Evolutionary conservation across 1,140 invertebrate species (phyloP).

Genomic region (Stegodyphus dumicola): DNA sequence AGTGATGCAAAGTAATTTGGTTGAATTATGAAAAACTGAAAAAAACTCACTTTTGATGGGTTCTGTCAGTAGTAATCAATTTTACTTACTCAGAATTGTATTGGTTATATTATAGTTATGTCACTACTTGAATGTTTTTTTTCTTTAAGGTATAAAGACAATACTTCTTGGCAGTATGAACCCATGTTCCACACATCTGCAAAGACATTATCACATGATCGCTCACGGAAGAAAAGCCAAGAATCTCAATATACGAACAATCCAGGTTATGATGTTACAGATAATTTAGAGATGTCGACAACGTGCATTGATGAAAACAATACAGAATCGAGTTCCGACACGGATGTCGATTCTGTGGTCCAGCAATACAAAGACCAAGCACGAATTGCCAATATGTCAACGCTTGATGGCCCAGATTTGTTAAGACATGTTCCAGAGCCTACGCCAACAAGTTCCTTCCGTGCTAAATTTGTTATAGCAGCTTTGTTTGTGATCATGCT

Average conservation of each 20-base stretch:
- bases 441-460: slow-evolving; percentile 8
- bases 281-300: slow-evolving; percentile 19
- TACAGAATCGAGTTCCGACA: slow-evolving; percentile 14
- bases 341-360: slow-evolving; percentile 39
- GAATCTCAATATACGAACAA: slow-evolving; percentile 41
- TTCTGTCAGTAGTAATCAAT: not conserved
- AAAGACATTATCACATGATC: slow-evolving; percentile 6
- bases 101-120: not conserved
- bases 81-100: not conserved
- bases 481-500: slow-evolving; percentile 1
- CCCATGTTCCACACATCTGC: slow-evolving; percentile 47
- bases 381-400: slow-evolving; percentile 31
- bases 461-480: slow-evolving; percentile 15
- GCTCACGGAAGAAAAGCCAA: slow-evolving; percentile 32
- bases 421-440: slow-evolving; percentile 22
- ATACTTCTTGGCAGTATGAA: slow-evolving; percentile 49
- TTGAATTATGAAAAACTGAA: not conserved
- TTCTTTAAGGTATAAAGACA: slow-evolving; percentile 31
- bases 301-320: slow-evolving; percentile 28
- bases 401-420: slow-evolving; percentile 17
- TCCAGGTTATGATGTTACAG: slow-evolving; percentile 8
- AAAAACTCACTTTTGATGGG: not conserved
- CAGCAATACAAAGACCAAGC: slow-evolving; percentile 53
- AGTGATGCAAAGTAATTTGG: no score
- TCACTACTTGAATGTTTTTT: not conserved